Evolutionary conservation across 2,113 vertebrate genomes (phyloP), one percentile per base, ranked within the genome.

Genomic region (Melierax canorus): DNA sequence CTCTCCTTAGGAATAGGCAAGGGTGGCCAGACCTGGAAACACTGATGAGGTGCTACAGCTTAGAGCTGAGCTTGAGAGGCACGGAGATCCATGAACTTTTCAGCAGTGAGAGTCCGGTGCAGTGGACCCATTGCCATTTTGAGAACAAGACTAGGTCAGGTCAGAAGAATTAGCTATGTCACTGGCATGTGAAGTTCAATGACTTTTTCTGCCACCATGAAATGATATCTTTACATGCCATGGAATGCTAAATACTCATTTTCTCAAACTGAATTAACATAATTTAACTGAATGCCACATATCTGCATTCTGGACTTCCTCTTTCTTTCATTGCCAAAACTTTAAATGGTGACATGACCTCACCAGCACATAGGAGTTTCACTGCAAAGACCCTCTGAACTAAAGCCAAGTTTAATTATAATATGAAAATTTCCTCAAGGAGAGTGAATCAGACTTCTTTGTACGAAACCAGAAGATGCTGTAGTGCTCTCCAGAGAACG

Each of bases 341-440:
- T 85, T 73, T 72, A 46, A 64, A 34, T n/a, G 34, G 43, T 91
- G 85, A 46, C 62, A 11, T 51, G 53, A 75, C 43, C 53, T 87
- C 56, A 60, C 22, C 56, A 75, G 39, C 34, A 80, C 39, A 56
- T 46, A 72, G 14, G 51, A 93, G 68, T 36, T 60, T 81, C 85
- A 63, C 64, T 81, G 22, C 80, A 75, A 48, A 81, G 53, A 86
- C 41, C 11, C 46, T 93, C 64, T 90, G 59, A 79, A 88, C 38
- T 50, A 60, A 53, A 95, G 43, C 30, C 91, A 92, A 48, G 36
- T 78, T 91, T 92, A 67, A 83, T 84, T 69, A 78, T 27, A 50
- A 66, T 9, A 39, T 9, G 26, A 91, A 83, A 51, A 88, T 67
- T 46, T 80, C 60, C 76, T 64, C 34, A 53, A 81, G 63, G 12